Base-by-base conservation (phyloP, 2,797 vertebrate genomes). In the Amniataba percoides region DNA sequence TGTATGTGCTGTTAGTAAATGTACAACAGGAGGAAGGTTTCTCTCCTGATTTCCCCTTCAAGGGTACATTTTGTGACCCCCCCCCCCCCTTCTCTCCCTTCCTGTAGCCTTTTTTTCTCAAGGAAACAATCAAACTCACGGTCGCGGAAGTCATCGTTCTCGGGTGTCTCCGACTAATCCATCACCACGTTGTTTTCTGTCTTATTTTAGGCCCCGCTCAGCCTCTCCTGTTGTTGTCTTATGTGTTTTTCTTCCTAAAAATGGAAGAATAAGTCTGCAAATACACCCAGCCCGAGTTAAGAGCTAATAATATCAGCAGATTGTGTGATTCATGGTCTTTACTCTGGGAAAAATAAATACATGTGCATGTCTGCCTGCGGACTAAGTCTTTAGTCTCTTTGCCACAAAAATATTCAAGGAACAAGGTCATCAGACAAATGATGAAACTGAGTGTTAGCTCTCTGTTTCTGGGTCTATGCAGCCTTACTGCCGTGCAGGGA, bases 71-170 rank as follows among this genome's bases (percentile, higher is more conserved):
- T 74, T 61, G 23, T 19, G 1, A 19, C 43, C 40, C 67, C 42
- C 63, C 7, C 14, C 51, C 63, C 56, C 16, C 9, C 59, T 43
- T 74, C 46, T 42, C 31, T 46, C 71, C 8, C 78, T 92, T 95
- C 92, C 94, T 94, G 79, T 87, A 81, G 75, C 65, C 79, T 91
- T 93, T 88, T 82, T 72, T 69, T 56, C 73, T 70, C 78, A 84
- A 93, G 93, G 93, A 94, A 95, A 95, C 94, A 92, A 93, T 95
- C 92, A 87, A 78, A 87, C 85, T 91, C 84, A 77, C 53, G 79
- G 89, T 73, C 84, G 56, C 62, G 93, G 95, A 95, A 95, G 93
- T 94, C 90, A 92, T 94, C 92, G 81, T 94, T 95, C 93, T 94
- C 74, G 72, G 72, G 74, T 88, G 92, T 94, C 91, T 93, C 92